phyloP scores from a whole-genome alignment of 2,113 vertebrate species.

The Coracopsis vasa region DNA sequence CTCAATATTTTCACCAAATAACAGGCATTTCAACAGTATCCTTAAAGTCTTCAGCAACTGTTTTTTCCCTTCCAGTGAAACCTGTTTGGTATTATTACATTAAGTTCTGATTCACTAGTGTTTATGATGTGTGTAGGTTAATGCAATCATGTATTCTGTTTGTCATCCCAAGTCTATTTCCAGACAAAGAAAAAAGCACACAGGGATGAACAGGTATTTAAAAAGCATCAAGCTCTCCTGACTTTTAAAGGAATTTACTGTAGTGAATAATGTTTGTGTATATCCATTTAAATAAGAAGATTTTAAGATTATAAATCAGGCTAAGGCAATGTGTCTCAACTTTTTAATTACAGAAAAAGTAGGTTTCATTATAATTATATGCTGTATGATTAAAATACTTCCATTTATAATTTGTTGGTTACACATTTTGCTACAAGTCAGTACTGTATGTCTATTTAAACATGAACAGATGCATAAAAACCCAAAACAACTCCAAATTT shows the following conservation, averaged over 20 bases:
- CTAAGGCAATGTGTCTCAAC: neutral
- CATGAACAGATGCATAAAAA: neutral
- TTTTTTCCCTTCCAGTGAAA: neutral
- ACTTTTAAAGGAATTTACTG: neutral
- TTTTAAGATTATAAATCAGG: neutral
- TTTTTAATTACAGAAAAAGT: neutral
- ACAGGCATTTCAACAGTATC: neutral
- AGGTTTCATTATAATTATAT: neutral
- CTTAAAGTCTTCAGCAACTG: neutral
- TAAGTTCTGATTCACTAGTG: neutral
- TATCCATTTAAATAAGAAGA: neutral
- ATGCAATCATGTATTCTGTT: neutral
- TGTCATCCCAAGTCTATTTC: neutral
- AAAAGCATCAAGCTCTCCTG: neutral
- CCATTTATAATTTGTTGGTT: neutral
- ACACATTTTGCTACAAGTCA: neutral
- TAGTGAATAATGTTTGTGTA: neutral
- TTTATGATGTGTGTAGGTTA: neutral
- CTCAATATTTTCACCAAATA: neutral
- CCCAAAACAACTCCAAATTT: fast-evolving
- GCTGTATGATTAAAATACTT: neutral
- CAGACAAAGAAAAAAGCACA: neutral
- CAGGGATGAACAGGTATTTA: neutral
- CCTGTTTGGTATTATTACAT: neutral
- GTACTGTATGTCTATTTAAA: neutral